Conservation (phyloP, 1,140 invertebrate genomes). For the Pseudobourletiella spinata region DNA sequence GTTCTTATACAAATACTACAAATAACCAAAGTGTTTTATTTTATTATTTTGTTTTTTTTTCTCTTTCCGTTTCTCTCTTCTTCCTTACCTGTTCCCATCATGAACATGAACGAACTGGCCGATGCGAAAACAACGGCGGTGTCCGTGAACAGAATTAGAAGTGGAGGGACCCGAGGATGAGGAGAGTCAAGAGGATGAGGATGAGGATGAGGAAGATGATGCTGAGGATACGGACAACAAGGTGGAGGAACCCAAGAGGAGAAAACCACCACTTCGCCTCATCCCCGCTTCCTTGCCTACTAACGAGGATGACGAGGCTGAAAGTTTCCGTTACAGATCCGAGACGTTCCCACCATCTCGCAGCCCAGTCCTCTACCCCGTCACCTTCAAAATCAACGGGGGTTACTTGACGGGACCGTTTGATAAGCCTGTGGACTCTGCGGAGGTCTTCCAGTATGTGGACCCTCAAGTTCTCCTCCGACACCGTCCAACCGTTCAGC, state of each 20-base stretch:
- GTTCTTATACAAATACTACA: no score
- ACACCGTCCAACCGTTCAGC: neutral
- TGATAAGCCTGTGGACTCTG: neutral
- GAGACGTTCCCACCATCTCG: constrained; percentile 31
- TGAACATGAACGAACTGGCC: no score
- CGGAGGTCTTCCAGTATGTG: constrained; percentile 2
- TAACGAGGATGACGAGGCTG: constrained; percentile 8
- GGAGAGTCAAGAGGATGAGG: constrained; percentile 10
- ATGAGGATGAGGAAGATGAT: constrained; percentile 21
- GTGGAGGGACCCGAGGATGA: constrained; percentile 5
- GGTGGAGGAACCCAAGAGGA: neutral
- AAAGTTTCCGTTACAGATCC: neutral
- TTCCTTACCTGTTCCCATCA: no score
- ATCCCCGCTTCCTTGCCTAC: constrained; percentile 3
- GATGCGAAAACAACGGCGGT: no score
- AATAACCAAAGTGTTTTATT: no score
- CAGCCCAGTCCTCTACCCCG: constrained; percentile 23
- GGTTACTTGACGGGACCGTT: constrained; percentile 7
- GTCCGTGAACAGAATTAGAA: neutral
- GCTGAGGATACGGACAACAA: constrained; percentile 5
- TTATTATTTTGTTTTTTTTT: no score
- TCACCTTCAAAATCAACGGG: constrained; percentile 7
- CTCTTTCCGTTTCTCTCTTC: no score
- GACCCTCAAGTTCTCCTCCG: neutral
- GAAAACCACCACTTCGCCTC: constrained; percentile 17